Conservation (phyloP, 2,888 invertebrate genomes). For the Tetragnatha montana region DNA sequence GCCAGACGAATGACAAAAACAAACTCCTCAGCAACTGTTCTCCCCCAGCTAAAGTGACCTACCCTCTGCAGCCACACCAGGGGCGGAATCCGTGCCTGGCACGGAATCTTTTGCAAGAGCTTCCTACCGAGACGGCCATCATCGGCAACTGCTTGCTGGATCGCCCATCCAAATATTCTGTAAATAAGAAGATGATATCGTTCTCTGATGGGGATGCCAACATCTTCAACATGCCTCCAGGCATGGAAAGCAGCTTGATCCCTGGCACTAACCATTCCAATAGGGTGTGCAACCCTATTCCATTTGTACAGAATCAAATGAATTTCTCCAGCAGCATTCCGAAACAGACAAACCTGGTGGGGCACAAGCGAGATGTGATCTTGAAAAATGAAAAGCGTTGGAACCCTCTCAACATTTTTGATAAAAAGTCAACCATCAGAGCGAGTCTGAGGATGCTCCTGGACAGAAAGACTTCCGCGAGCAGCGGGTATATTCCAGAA, state of each 20-base stretch:
- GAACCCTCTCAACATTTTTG: conserved; percentile 50
- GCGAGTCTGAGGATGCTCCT: conserved; percentile 45
- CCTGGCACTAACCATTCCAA: conserved; percentile 76
- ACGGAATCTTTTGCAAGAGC: conserved; percentile 82
- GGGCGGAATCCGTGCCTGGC: conserved; percentile 89
- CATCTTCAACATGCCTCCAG: conserved; percentile 74
- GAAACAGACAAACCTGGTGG: conserved; percentile 76
- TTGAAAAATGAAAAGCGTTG: conserved; percentile 38
- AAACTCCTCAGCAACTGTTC: conserved; percentile 68
- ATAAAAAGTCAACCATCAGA: conserved; percentile 31
- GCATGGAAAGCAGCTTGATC: conserved; percentile 75
- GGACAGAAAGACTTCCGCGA: conserved; percentile 48
- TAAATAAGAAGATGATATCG: conserved; percentile 35
- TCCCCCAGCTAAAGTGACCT: conserved; percentile 72
- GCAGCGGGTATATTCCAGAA: conserved; percentile 47
- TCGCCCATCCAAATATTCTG: conserved; percentile 70
- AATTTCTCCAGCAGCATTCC: conserved; percentile 74
- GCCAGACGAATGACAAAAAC: conserved; percentile 74
- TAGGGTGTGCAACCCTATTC: conserved; percentile 78
- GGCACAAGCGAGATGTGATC: conserved; percentile 70
- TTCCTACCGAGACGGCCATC: conserved; percentile 78
- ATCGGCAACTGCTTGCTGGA: conserved; percentile 76
- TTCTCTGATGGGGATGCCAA: conserved; percentile 71
- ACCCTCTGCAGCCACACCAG: conserved; percentile 85
- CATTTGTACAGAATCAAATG: conserved; percentile 86